phyloP scores from a whole-genome alignment of 2,888 invertebrate genomes.

The Timema podura region DNA sequence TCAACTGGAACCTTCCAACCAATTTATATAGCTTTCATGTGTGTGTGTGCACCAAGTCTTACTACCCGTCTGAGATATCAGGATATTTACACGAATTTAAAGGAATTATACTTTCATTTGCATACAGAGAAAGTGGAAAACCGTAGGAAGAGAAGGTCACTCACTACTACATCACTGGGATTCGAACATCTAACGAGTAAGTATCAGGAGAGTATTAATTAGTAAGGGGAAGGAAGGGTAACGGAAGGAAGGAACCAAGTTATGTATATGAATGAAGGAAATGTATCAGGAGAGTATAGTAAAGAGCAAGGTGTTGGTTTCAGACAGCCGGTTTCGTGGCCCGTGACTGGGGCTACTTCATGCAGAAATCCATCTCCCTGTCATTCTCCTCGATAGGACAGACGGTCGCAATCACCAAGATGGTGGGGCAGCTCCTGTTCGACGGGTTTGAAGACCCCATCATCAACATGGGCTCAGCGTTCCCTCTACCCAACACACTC shows the following conservation, averaged over 20 bases:
- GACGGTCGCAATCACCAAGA: slow-evolving; percentile 56
- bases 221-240: not conserved
- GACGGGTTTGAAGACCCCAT: slow-evolving; percentile 75
- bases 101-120: too few species aligned
- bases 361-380: slow-evolving; percentile 32
- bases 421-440: slow-evolving; percentile 68
- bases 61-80: too few species aligned
- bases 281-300: too few species aligned
- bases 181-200: not conserved
- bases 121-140: too few species aligned
- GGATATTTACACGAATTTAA: too few species aligned
- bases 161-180: too few species aligned
- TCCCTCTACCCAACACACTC: slow-evolving; percentile 50
- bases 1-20: too few species aligned
- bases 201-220: not conserved
- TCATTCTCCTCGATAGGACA: slow-evolving; percentile 54
- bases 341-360: slow-evolving; percentile 52
- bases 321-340: slow-evolving; percentile 59
- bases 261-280: not conserved
- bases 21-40: too few species aligned
- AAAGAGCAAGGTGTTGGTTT: slow-evolving; percentile 31
- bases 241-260: not conserved
- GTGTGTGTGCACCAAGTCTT: too few species aligned
- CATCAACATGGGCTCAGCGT: slow-evolving; percentile 59
- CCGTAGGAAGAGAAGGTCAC: too few species aligned